Conservation (phyloP, 2,113 vertebrate genomes). For the Dicrurus megarhynchus region DNA sequence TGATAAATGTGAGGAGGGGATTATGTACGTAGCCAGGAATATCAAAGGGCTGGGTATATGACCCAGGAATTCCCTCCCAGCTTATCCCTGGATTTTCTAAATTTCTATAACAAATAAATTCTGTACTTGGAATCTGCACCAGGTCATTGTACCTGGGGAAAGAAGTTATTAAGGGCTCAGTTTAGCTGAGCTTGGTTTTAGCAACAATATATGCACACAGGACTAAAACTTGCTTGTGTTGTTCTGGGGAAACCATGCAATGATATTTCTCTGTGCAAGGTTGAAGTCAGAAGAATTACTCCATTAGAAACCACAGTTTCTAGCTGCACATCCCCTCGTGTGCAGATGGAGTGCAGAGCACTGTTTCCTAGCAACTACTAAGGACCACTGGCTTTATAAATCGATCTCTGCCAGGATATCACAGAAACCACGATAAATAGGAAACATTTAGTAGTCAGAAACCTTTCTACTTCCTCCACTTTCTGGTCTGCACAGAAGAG, state of each 20-base stretch:
- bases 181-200: neutral
- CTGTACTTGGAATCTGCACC: neutral
- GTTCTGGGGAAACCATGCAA: neutral
- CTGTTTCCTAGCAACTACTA: conserved; percentile 64
- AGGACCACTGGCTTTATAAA: conserved; percentile 59
- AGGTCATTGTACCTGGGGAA: neutral
- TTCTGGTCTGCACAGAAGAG: conserved; percentile 13
- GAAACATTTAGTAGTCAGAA: conserved; percentile 55
- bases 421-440: conserved; percentile 27
- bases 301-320: conserved; percentile 22
- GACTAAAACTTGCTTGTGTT: neutral
- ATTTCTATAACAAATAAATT: neutral
- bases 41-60: neutral
- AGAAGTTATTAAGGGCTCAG: neutral
- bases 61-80: neutral
- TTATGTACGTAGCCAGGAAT: neutral
- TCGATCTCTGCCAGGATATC: conserved; percentile 63
- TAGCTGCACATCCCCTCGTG: neutral
- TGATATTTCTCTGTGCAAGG: neutral
- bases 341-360: conserved; percentile 24
- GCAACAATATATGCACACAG: neutral
- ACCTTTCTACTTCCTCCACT: conserved; percentile 10
- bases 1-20: neutral
- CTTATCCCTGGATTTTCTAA: neutral
- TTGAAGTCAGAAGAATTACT: conserved; percentile 24